Base-by-base conservation (phyloP, 1,140 invertebrate species). In the Phortica variegata region DNA sequence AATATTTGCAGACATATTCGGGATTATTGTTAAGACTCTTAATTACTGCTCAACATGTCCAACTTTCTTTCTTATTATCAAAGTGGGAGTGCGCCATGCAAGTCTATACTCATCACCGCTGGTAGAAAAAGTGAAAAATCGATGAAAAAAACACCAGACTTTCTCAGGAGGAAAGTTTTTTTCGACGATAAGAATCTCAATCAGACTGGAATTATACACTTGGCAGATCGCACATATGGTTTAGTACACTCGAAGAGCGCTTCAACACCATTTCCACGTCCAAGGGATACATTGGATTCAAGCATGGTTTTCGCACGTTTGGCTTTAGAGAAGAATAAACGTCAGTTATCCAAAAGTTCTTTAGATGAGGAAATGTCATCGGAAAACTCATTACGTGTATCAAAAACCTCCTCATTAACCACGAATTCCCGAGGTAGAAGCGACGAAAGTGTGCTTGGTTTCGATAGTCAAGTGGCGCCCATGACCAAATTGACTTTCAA, bases 221-320 rank as follows among this genome's bases (percentile, higher is more conserved):
- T 3, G 21, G 8, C 7, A 3, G 9, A 17, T 15, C 51, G 46
- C 1, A 38, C 48, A 0, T 53, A 53, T 15, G 51, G 51, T 4
- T 26, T 53, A 8, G 33, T 43, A 26, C 20, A n/a, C 1, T 3
- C 26, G 2, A 13, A 19, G 3, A 10, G 9, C 1, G 13, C n/a
- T n/a, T 10, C 8, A 32, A 53, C 51, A 3, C 51, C 51, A 9
- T 53, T 26, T 33, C 46, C 51, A 23, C 33, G 40, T 1, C 0
- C 3, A 12, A 20, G 5, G 12, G 2, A 4, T 6, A 1, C 10
- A 1, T 13, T 53, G 0, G 46, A 53, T 37, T 12, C 33, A 0
- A 17, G 26, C 0, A 18, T 13, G 2, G 16, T 53, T 3, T 20
- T 26, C 1, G 12, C 21, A 3, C 51, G 51, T 10, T 36, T 49